Base-by-base conservation (phyloP, 2,797 vertebrate species). In the Gymnopithys bicolor region DNA sequence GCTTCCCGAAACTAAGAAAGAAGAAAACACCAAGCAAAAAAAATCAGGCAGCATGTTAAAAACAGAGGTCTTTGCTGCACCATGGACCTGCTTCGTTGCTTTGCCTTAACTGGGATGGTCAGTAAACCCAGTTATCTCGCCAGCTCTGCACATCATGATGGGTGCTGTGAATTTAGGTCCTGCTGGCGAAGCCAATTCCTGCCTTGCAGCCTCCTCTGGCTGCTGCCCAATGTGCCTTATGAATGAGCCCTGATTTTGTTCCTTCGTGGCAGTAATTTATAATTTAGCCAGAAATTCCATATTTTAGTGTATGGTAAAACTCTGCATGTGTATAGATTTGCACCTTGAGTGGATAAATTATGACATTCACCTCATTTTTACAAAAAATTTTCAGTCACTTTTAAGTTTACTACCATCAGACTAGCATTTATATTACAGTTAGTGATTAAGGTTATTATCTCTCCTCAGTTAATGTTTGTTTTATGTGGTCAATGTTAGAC, bases 161-260 rank as follows among this genome's bases (percentile, higher is more conserved):
- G n/a, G 32, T 64, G 56, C 19, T 23, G 3, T 66, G 56, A 14
- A 8, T 51, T 78, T 46, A 35, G 25, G 17, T 74, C 28, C 71
- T 69, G 27, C 17, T 15, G 13, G 23, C 10, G 37, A 66, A 37
- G 41, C 25, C 21, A 25, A 3, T 66, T 67, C 28, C 28, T 67
- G 32, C 4, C 25, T 5, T 1, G 39, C 3, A 1, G 19, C 51
- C 77, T 4, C 11, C 5, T 2, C 19, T 18, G 8, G n/a, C 62
- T 89, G 37, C 52, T 70, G 33, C n/a, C 28, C 48, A 66, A 10
- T 37, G 32, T 78, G 27, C n/a, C 49, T 32, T 53, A 19, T 35
- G 41, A 19, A 59, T 63, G 30, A 84, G 6, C 27, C 27, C 30
- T 33, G n/a, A 25, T 67, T 83, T 70, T 63, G 15, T 41, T 62